Conservation (phyloP, 2,113 vertebrate genomes). For the Forbesichthys agassizii region DNA sequence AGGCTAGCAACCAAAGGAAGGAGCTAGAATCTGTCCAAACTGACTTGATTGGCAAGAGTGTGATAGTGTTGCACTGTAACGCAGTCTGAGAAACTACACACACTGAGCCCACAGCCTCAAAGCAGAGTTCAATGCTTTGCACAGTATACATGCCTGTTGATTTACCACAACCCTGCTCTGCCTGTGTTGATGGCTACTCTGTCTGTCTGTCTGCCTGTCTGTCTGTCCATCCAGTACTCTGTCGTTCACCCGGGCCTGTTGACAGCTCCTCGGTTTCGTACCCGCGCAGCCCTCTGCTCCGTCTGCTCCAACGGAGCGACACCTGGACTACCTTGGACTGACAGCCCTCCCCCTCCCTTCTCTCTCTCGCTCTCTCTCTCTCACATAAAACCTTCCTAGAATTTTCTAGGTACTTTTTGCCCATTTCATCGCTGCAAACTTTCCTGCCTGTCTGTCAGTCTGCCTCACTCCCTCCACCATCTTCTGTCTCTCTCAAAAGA, state of each 20-base stretch:
- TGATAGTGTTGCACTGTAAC: no score
- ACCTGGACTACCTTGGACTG: conserved; percentile 47
- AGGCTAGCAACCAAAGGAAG: no score
- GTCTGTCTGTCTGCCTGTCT: no score
- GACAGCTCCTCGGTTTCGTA: conserved; percentile 68
- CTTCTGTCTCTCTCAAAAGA: neutral
- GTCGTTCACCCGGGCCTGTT: conserved; percentile 55
- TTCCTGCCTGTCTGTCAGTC: neutral
- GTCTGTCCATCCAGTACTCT: conserved; percentile 18
- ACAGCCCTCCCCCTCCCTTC: conserved; percentile 7
- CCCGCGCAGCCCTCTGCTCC: conserved; percentile 63
- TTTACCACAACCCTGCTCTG: conserved; percentile 48
- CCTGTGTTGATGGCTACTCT: conserved; percentile 54
- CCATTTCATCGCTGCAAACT: neutral
- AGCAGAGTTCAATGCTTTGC: conserved; percentile 41
- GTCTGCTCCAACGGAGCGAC: conserved; percentile 73
- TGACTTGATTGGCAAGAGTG: no score
- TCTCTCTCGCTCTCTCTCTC: conserved; percentile 13
- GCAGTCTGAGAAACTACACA: no score
- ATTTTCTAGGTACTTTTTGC: neutral
- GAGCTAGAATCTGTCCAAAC: no score
- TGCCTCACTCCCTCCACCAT: neutral
- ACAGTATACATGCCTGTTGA: conserved; percentile 36
- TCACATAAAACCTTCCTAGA: neutral
- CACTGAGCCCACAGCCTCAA: neutral